phyloP scores from a whole-genome alignment of 2,797 vertebrate genomes.

The Aeoliscus strigatus region DNA sequence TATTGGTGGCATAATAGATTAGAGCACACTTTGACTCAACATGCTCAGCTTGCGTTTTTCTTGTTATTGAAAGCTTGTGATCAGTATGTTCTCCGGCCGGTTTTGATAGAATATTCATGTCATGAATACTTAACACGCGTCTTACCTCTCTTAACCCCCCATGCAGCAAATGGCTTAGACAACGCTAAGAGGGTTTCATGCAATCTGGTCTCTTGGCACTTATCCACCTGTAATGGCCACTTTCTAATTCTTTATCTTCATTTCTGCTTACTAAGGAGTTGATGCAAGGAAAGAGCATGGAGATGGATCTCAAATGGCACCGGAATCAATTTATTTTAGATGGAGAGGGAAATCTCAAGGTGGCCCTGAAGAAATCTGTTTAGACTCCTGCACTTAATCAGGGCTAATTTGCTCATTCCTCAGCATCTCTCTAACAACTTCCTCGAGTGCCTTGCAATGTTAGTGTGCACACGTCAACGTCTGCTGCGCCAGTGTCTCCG shows the following conservation, averaged over 20 bases:
- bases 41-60: constrained; percentile 65
- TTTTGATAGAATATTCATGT: constrained; percentile 70
- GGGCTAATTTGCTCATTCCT: constrained; percentile 38
- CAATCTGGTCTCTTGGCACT: constrained; percentile 19
- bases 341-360: constrained; percentile 2
- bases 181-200: constrained; percentile 20
- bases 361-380: constrained; percentile 20
- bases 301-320: no score
- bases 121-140: constrained; percentile 50
- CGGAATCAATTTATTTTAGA: constrained; percentile 17
- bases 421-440: constrained; percentile 30
- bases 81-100: constrained; percentile 47
- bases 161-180: constrained; percentile 40
- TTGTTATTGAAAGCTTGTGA: constrained; percentile 64
- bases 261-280: constrained; percentile 26
- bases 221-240: constrained; percentile 26
- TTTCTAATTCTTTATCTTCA: constrained; percentile 14
- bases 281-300: constrained; percentile 11
- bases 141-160: constrained; percentile 43
- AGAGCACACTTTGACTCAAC: constrained; percentile 62
- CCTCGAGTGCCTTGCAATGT: constrained; percentile 17
- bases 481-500: not conserved
- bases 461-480: constrained; percentile 6
- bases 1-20: constrained; percentile 72
- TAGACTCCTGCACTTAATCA: constrained; percentile 35